Evolutionary conservation across 2,888 invertebrate species (phyloP), one percentile per base, ranked within the genome.

Genomic region (Drosophila subsilvestris): DNA sequence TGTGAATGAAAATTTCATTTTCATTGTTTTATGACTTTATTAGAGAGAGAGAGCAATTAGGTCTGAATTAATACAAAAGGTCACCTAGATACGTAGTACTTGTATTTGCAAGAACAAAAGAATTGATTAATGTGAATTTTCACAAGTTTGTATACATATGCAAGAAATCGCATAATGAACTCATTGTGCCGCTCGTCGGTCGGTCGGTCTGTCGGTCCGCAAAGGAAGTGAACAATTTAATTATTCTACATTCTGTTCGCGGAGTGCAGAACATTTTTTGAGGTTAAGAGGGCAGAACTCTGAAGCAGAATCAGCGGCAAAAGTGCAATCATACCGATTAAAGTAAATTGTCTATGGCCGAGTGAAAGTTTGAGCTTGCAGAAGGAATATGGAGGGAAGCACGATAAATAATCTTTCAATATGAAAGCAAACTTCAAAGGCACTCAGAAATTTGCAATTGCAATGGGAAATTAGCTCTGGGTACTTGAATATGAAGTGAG

Each of bases 221-320:
- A 74, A 74, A 87, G 83, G 88, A 88, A 88, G 80, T 82, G 73
- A 69, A 48, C 78, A 88, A 83, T 88, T 83, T 78, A 88, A 88
- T 86, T 79, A 82, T 75, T 71, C 71, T 68, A 72, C 58, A 58
- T 47, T 66, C 43, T 37, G 37, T 37, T 32, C 32, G 32, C 14
- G 32, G 32, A 29, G 12, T 4, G 67, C 18, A n/a, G 67, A 29
- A 45, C 29, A 20, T 73, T 67, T 56, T 67, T 85, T 69, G 77
- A 59, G 88, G 83, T 85, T 88, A 88, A 47, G 69, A 69, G 83
- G 78, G 72, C 86, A 82, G 37, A 37, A n/a, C 20, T 55, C 20
- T 20, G 9, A 29, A 65, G 27, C 47, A 43, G 57, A 57, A 63
- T 65, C 71, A 63, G 43, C 50, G 50, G 43, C 62, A 62, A 49